Evolutionary conservation across 2,797 vertebrate species (phyloP).

Genomic region (Phrynocephalus vlangalii): DNA sequence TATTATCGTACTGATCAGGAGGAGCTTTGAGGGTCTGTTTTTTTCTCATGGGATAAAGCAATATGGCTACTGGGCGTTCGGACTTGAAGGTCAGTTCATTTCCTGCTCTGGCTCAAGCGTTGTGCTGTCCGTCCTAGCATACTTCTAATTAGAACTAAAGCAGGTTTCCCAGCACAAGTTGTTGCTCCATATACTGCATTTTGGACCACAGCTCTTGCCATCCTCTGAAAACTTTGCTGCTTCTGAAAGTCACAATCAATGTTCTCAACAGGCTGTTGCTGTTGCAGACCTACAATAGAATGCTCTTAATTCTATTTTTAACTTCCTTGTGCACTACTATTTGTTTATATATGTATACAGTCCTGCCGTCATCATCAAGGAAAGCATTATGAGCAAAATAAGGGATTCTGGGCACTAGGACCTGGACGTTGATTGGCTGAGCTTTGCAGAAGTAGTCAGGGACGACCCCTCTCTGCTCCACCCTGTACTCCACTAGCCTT

Average conservation of each 20-base stretch:
- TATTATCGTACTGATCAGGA: background rate
- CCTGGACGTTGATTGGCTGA: constrained; percentile 34
- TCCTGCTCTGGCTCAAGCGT: too few species aligned
- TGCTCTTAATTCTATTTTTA: background rate
- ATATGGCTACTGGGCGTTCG: background rate
- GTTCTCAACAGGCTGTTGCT: background rate
- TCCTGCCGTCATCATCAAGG: too few species aligned
- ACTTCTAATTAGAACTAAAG: background rate
- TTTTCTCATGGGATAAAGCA: background rate
- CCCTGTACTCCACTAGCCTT: background rate
- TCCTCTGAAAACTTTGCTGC: background rate
- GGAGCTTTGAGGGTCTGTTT: too few species aligned
- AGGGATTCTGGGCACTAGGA: background rate
- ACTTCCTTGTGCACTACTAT: background rate
- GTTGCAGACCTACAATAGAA: background rate
- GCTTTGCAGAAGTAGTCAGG: background rate
- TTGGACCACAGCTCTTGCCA: background rate
- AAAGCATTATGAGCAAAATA: constrained; percentile 20
- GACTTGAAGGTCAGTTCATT: background rate
- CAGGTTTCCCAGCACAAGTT: background rate
- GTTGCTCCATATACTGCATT: background rate
- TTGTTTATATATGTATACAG: background rate
- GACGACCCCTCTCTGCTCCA: constrained; percentile 11
- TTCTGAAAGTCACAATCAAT: background rate
- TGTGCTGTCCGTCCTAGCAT: background rate